Base-by-base conservation (phyloP, 1,140 invertebrate species). In the Zaprionus africanus region DNA sequence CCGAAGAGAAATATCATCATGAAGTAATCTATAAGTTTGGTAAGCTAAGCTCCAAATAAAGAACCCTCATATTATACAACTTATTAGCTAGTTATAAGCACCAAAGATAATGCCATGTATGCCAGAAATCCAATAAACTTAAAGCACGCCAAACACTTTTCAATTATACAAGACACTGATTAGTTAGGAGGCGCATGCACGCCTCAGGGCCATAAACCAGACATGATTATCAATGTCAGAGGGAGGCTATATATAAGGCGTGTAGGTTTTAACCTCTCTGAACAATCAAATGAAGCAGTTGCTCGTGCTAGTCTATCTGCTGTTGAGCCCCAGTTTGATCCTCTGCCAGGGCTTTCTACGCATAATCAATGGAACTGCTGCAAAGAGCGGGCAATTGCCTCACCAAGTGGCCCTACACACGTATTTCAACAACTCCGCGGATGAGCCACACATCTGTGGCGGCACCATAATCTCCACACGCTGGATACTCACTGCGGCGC, bases 1-100 rank as follows among this genome's bases (percentile, higher is more conserved):
- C 97, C 7, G 96, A 96, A 1, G 93, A 96, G 41, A 86, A 94
- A 1, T 98, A 98, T 82, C 85, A 92, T 13, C 96, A 95, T 77
- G 88, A 88, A 72, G 94, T 95, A 0, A 93, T 93, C 26, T 96
- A 95, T 66, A 94, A 94, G 82, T 95, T 95, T 81, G 94, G 94
- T 5, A 79, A 68, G 7, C 62, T 69, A 1, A 76, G 22, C 1
- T 17, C 15, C 9, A n/a, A 54, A 26, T 22, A 31, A 46, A 49
- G 53, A 68, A 68, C 49, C 43, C 34, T 34, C 5, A 63, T 36
- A 15, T 15, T 64, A 36, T 56, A 9, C 46, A 54, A 72, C 72
- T 26, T 65, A 68, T 64, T 51, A 51, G 19, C 22, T 61, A 57
- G 38, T 43, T 41, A 57, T n/a, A 34, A 38, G 36, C 49, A 22